Conservation (phyloP, 2,888 invertebrate species). For the Zhengitettix transpicula region DNA sequence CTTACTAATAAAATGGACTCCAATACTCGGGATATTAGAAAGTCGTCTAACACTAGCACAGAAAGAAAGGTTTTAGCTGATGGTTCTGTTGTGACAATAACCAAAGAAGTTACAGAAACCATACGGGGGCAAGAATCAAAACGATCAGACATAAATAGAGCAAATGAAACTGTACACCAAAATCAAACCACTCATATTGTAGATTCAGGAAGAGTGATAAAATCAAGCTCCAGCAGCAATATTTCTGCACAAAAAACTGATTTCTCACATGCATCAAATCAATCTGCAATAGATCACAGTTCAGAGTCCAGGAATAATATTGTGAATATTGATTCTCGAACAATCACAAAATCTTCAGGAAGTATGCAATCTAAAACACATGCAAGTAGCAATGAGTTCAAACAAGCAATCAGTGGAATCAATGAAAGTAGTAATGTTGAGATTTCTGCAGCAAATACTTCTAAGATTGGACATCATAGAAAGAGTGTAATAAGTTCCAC, state of each 20-base stretch:
- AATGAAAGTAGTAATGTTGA: conserved; percentile 16
- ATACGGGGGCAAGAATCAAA: conserved; percentile 6
- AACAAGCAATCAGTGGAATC: conserved; percentile 29
- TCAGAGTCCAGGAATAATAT: neutral
- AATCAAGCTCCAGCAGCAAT: neutral
- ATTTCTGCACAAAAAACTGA: neutral
- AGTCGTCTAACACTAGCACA: conserved; percentile 17
- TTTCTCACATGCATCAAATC: neutral
- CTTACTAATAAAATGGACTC: conserved; percentile 12
- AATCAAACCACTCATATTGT: neutral
- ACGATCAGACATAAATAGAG: conserved; percentile 12
- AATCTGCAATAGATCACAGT: neutral
- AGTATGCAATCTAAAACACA: conserved; percentile 16
- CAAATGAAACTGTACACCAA: neutral
- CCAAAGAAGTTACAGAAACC: conserved; percentile 8
- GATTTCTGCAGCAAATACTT: conserved; percentile 6
- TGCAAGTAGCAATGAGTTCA: conserved; percentile 36
- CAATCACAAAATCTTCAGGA: neutral
- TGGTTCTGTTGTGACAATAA: conserved; percentile 26
- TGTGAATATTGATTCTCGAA: neutral
- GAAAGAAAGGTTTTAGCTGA: conserved; percentile 31
- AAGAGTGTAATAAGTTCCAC: conserved; percentile 54
- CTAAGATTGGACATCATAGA: conserved; percentile 39
- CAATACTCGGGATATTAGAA: conserved; percentile 20
- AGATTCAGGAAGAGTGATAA: neutral